A percentile compares a stretch with the other conserved stretches of the same genome.
Evolutionary conservation across 2,888 invertebrate genomes (phyloP).

Genomic region (Tiliacea aurago): DNA sequence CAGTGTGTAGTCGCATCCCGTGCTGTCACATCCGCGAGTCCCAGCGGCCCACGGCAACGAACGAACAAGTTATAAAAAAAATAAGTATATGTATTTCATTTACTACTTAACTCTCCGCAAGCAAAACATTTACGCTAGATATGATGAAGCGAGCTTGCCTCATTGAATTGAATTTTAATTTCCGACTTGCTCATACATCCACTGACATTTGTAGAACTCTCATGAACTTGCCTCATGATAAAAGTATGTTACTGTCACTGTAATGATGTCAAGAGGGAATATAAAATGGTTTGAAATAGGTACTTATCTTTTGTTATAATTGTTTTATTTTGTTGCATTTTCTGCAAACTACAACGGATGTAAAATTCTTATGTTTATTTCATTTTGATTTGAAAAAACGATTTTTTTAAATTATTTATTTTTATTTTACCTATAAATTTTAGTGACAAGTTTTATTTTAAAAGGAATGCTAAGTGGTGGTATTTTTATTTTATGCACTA

Average conservation of each 20-base stretch:
- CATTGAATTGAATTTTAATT: constrained; percentile 56
- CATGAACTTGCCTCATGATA: constrained; percentile 12
- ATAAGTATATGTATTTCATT: too few relatives aligned
- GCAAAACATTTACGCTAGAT: constrained; percentile 9
- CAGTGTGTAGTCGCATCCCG: too few relatives aligned
- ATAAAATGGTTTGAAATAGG: constrained; percentile 9
- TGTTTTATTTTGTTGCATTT: background rate
- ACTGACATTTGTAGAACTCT: constrained; percentile 31
- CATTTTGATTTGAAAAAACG: too few relatives aligned
- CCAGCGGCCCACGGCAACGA: too few relatives aligned
- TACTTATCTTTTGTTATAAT: background rate
- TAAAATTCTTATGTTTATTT: background rate
- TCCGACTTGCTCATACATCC: constrained; percentile 33
- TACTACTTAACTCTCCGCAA: background rate
- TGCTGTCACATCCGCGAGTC: too few relatives aligned
- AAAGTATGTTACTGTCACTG: constrained; percentile 17
- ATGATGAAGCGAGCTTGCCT: constrained; percentile 8
- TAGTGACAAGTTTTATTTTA: too few relatives aligned
- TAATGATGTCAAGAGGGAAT: constrained; percentile 6
- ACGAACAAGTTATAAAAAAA: too few relatives aligned
- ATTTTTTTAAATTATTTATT: too few relatives aligned
- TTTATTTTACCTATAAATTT: too few relatives aligned
- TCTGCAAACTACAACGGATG: too few relatives aligned
- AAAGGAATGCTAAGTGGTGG: too few relatives aligned
- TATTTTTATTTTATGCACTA: too few relatives aligned